Conservation (phyloP, 2,888 invertebrate genomes). For the Pachydiplax longipennis region DNA sequence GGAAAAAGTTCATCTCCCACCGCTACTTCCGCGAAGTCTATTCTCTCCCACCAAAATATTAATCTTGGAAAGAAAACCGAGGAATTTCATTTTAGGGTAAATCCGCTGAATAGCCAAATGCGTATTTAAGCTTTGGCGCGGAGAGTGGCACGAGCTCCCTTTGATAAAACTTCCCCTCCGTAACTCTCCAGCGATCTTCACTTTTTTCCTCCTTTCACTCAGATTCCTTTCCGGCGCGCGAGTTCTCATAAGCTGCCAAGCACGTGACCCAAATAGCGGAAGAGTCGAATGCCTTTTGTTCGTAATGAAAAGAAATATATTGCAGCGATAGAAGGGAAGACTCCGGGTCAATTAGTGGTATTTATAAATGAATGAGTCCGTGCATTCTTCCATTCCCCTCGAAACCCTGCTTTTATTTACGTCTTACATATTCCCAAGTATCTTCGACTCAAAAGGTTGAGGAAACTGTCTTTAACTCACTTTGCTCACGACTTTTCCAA, state of each 20-base stretch:
- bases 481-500: too few relatives aligned
- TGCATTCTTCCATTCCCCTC: too few relatives aligned
- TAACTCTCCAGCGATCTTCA: background rate
- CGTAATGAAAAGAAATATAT: background rate
- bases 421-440: too few relatives aligned
- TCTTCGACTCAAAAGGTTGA: too few relatives aligned
- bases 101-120: conserved; percentile 18
- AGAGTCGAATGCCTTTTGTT: background rate
- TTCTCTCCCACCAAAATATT: background rate
- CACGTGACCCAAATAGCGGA: conserved; percentile 17
- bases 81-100: background rate
- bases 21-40: background rate
- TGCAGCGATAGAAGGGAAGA: background rate
- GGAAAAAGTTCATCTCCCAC: background rate
- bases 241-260: background rate
- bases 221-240: background rate
- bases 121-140: background rate
- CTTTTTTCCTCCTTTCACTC: background rate
- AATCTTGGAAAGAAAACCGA: background rate
- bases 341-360: background rate
- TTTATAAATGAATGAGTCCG: background rate
- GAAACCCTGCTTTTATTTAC: too few relatives aligned
- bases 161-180: background rate
- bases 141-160: background rate
- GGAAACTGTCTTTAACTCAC: too few relatives aligned